phyloP scores from a whole-genome alignment of 2,113 vertebrate genomes.

The Leptobrachium ailaonicum region DNA sequence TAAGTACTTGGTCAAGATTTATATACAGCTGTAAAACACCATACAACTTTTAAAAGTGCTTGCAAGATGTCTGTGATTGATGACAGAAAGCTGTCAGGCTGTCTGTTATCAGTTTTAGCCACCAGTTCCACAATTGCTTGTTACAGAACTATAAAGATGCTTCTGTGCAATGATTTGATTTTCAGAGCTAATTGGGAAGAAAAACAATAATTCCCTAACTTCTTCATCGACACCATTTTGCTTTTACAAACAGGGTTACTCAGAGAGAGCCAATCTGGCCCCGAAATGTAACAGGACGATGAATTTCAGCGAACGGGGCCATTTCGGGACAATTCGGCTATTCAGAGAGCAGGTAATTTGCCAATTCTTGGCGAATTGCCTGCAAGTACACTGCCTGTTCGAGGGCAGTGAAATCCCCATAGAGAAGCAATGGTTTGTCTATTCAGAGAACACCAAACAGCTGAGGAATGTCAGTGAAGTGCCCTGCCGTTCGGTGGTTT shows the following conservation, averaged over 20 bases:
- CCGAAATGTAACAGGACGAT: too few species aligned
- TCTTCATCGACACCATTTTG: background rate
- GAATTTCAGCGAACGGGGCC: too few species aligned
- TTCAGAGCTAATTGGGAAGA: constrained; percentile 21
- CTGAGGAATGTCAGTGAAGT: too few species aligned
- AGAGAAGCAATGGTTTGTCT: too few species aligned
- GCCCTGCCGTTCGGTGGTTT: too few species aligned
- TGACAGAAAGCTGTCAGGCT: constrained; percentile 66
- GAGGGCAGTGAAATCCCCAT: too few species aligned
- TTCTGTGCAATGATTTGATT: constrained; percentile 34
- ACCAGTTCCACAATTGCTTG: constrained; percentile 75
- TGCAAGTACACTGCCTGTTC: too few species aligned
- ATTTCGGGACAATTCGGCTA: too few species aligned
- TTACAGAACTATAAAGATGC: constrained; percentile 66
- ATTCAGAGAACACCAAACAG: too few species aligned
- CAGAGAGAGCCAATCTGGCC: too few species aligned
- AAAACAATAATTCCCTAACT: constrained; percentile 10
- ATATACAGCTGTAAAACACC: constrained; percentile 65
- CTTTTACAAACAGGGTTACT: background rate
- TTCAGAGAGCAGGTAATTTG: too few species aligned
- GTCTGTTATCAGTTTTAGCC: constrained; percentile 79
- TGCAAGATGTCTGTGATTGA: constrained; percentile 76
- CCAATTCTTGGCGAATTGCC: too few species aligned
- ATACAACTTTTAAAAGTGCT: constrained; percentile 80
- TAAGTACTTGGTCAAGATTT: constrained; percentile 79